Conservation (phyloP, 2,113 vertebrate genomes). For the Cyanoramphus novaezelandiae region DNA sequence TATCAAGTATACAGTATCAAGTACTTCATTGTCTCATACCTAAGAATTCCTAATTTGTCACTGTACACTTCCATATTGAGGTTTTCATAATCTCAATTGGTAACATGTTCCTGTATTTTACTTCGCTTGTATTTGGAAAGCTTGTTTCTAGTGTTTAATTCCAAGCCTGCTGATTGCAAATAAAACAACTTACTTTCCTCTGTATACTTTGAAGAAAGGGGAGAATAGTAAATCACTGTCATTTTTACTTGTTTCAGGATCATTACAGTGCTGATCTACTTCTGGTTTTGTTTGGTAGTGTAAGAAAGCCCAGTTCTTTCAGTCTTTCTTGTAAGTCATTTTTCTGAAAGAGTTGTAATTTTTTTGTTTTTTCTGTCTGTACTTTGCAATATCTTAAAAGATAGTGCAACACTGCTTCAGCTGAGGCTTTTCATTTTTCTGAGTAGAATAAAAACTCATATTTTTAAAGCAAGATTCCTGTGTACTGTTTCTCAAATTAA, state of each 20-base stretch:
- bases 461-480: background rate
- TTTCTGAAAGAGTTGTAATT: background rate
- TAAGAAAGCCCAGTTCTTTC: background rate
- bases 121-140: background rate
- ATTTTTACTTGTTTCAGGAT: constrained; percentile 12
- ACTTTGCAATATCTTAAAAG: constrained; percentile 8
- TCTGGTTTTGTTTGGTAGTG: background rate
- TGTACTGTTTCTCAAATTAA: background rate
- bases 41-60: background rate
- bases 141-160: constrained; percentile 3
- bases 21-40: background rate
- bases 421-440: background rate
- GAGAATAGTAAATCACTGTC: background rate
- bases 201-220: background rate
- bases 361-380: background rate
- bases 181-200: background rate
- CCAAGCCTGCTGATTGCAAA: background rate
- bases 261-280: background rate
- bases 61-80: background rate
- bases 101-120: background rate
- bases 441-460: background rate
- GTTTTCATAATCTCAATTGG: background rate
- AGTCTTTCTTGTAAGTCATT: background rate
- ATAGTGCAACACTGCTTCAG: background rate
- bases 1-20: background rate